Evolutionary conservation across 2,888 invertebrate species (phyloP), one percentile per base, ranked within the genome.

Genomic region (Sylvicola fuscatus): DNA sequence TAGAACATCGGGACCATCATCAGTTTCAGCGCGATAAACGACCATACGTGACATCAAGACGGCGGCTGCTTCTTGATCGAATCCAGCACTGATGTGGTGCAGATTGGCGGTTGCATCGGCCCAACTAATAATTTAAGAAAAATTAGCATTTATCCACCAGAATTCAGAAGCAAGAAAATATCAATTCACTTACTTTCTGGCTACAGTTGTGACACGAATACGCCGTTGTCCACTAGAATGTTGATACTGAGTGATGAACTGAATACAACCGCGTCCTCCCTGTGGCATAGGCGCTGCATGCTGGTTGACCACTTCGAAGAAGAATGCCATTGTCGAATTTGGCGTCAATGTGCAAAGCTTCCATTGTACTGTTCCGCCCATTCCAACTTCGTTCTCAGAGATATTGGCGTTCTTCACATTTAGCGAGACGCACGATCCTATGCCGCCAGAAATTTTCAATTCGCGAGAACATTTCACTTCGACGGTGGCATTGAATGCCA

Each of bases 321-420:
- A 92, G 46, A 95, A 68, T 3, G 83, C 87, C 51, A 89, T 74
- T 0, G 97, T 95, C 12, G 87, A 80, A 50, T 82, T 86, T 0
- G 97, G 93, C 31, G 76, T 82, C 15, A 98, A 66, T 0, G 90
- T 80, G 58, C 97, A 95, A 64, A 98, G 75, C 61, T 97, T 97
- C 98, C 98, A 99, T 52, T 95, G 92, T 40, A 84, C 82, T 0
- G 98, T 99, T 46, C 87, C 89, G 26, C 95, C 97, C 63, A 97
- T 77, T 37, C 98, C 98, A 47, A 97, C 82, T 63, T 98, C 98
- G 42, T 84, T 86, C 54, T 99, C 98, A 0, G 93, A 86, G 35
- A 98, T 93, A 47, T 78, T 74, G 1, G 84, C 72, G 33, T 84
- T 84, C 56, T 95, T 95, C 41, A 86, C 79, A 49, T 89, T 87